Evolutionary conservation across 2,113 vertebrate species (phyloP).

Genomic region (Plectropomus leopardus): DNA sequence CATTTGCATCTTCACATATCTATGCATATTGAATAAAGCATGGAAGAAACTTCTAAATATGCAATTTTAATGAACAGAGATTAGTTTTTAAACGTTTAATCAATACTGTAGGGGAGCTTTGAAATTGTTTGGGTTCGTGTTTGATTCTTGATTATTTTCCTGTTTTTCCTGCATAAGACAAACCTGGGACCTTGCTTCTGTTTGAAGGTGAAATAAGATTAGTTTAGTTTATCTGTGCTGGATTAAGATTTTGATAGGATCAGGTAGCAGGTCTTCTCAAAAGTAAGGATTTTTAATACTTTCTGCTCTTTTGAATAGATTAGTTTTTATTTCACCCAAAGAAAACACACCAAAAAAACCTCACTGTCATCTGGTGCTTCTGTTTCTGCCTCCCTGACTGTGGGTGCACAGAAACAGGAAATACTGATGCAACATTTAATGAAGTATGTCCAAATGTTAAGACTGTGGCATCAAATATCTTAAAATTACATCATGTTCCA

Average conservation of each 20-base stretch:
- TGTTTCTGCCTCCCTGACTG: background rate
- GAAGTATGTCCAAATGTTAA: background rate
- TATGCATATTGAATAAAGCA: too few relatives aligned
- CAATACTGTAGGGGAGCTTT: too few relatives aligned
- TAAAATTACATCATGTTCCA: background rate
- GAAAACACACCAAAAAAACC: background rate
- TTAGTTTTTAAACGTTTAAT: too few relatives aligned
- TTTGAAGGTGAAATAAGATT: background rate
- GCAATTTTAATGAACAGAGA: too few relatives aligned
- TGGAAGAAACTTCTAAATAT: too few relatives aligned
- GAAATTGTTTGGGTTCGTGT: background rate
- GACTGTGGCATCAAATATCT: background rate
- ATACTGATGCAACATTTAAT: background rate
- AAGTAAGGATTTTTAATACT: background rate
- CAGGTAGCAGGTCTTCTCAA: background rate
- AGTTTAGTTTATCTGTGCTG: background rate
- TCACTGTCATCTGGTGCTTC: background rate
- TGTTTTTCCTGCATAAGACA: too few relatives aligned
- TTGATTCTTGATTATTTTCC: too few relatives aligned
- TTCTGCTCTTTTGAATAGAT: background rate
- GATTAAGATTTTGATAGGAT: background rate
- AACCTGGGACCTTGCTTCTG: background rate
- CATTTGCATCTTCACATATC: too few relatives aligned
- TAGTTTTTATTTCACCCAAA: background rate
- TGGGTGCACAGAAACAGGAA: background rate